phyloP scores from a whole-genome alignment of 2,888 invertebrate species.

The Malthinus seriepunctatus region DNA sequence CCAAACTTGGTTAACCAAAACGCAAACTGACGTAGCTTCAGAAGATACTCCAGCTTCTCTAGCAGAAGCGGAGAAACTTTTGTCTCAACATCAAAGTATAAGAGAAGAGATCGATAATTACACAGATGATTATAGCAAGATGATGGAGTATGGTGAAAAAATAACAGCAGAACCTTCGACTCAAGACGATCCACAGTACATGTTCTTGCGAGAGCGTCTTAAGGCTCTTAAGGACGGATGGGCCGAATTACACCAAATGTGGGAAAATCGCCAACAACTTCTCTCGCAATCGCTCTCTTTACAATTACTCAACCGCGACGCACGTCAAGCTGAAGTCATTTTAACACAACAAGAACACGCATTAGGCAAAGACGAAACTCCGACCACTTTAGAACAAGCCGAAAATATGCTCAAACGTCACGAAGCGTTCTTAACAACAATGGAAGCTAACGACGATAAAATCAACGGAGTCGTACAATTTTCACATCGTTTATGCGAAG shows the following conservation, averaged over 20 bases:
- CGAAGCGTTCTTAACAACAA: conserved; percentile 98
- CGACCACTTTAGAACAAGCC: conserved; percentile 92
- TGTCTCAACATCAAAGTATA: conserved; percentile 97
- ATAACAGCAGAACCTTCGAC: conserved; percentile 86
- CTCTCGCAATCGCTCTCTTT: conserved; percentile 93
- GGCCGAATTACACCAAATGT: conserved; percentile 99
- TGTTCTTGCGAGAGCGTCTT: conserved; percentile 98
- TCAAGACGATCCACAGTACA: conserved; percentile 97
- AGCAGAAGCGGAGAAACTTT: conserved; percentile 94
- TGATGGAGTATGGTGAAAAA: conserved; percentile 99
- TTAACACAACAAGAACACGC: conserved; percentile 98
- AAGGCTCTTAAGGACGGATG: conserved; percentile 99
- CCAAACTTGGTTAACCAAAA: conserved; percentile 98
- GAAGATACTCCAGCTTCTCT: conserved; percentile 93
- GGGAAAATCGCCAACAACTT: conserved; percentile 96
- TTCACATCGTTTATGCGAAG: conserved; percentile 84
- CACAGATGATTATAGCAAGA: conserved; percentile 94
- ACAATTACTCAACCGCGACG: conserved; percentile 95
- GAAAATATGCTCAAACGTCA: conserved; percentile 97
- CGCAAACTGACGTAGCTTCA: conserved; percentile 98
- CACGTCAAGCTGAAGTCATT: conserved; percentile 95
- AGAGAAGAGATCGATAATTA: conserved; percentile 99
- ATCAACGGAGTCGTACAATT: conserved; percentile 96
- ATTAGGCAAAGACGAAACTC: conserved; percentile 94
- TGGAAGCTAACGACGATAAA: conserved; percentile 99